phyloP scores from a whole-genome alignment of 2,888 invertebrate genomes.

The Amiota mariae region DNA sequence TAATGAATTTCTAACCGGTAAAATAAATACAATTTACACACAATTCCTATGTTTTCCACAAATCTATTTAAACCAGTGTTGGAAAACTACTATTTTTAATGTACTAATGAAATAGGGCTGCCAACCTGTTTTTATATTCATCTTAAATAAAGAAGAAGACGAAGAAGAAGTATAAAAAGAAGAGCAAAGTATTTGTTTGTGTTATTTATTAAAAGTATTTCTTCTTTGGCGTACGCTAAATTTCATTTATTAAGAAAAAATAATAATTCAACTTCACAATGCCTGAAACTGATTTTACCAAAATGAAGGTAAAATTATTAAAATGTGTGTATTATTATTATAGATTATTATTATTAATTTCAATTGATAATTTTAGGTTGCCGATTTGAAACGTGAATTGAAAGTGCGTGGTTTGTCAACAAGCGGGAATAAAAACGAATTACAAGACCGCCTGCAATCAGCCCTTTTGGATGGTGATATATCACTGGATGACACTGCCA shows the following conservation, averaged over 20 bases:
- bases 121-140: not conserved
- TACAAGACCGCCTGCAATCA: slow-evolving; percentile 83
- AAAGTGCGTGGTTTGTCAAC: slow-evolving; percentile 84
- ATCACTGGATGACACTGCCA: slow-evolving; percentile 73
- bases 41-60: no score
- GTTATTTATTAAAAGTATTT: not conserved
- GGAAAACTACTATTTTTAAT: not conserved
- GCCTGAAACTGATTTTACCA: slow-evolving; percentile 71
- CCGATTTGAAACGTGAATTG: slow-evolving; percentile 87
- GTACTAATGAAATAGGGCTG: not conserved
- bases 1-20: no score
- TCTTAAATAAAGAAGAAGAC: not conserved
- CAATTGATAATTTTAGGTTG: slow-evolving; percentile 76
- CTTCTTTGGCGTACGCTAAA: no score
- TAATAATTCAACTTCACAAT: slow-evolving; percentile 50
- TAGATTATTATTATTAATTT: not conserved
- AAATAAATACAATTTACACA: no score
- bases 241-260: not conserved
- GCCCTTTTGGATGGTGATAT: slow-evolving; percentile 74
- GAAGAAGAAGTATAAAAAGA: not conserved
- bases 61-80: not conserved
- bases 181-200: not conserved
- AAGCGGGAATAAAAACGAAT: slow-evolving; percentile 87
- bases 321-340: not conserved
- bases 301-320: slow-evolving; percentile 69